Evolutionary conservation across 2,888 invertebrate genomes (phyloP).

Genomic region (Vanessa cardui): DNA sequence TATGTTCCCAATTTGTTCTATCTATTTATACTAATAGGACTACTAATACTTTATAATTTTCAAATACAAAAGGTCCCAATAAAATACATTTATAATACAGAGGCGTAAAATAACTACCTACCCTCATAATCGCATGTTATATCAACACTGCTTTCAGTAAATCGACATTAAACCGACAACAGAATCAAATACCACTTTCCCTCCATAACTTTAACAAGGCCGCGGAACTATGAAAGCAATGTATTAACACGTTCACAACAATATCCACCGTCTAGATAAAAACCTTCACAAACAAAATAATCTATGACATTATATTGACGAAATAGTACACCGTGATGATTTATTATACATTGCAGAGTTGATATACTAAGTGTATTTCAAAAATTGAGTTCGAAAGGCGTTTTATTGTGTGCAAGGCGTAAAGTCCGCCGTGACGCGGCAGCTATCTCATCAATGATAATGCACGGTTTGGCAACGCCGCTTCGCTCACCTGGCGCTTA

Average conservation of each 20-base stretch:
- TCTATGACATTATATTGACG: slow-evolving; percentile 30
- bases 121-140: slow-evolving; percentile 10
- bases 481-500: slow-evolving; percentile 78
- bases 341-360: slow-evolving; percentile 34
- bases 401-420: slow-evolving; percentile 64
- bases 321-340: slow-evolving; percentile 22
- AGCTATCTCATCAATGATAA: slow-evolving; percentile 80
- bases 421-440: slow-evolving; percentile 59
- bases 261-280: slow-evolving; percentile 43
- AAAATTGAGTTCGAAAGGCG: slow-evolving; percentile 47
- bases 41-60: too few species aligned
- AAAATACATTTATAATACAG: background rate
- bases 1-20: too few species aligned
- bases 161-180: slow-evolving; percentile 36
- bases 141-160: slow-evolving; percentile 5
- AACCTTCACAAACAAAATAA: slow-evolving; percentile 38
- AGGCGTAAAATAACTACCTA: slow-evolving; percentile 32
- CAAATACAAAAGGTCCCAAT: too few species aligned
- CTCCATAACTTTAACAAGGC: slow-evolving; percentile 50
- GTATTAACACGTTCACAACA: slow-evolving; percentile 45
- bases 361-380: slow-evolving; percentile 10
- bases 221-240: slow-evolving; percentile 53
- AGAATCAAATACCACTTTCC: slow-evolving; percentile 55
- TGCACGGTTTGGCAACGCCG: slow-evolving; percentile 81
- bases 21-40: too few species aligned